Conservation (phyloP, 2,888 invertebrate species). For the Luperina nickerlii region DNA sequence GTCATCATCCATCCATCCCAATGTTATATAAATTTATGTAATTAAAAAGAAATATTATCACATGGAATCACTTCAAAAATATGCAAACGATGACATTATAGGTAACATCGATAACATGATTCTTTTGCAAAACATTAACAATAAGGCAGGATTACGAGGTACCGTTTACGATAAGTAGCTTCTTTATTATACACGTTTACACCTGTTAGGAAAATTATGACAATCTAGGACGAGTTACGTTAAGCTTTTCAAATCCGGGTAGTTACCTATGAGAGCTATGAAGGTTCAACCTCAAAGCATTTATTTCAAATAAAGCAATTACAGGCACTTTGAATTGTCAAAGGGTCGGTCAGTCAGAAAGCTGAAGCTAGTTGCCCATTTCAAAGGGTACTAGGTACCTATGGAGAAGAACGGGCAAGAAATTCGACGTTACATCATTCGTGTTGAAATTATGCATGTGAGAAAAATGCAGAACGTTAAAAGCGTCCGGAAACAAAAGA, state of each 20-base stretch:
- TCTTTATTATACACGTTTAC: neutral
- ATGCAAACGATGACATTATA: neutral
- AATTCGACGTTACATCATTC: too few relatives aligned
- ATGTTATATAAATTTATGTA: neutral
- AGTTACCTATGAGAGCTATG: neutral
- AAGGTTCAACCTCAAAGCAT: too few relatives aligned
- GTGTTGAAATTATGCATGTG: too few relatives aligned
- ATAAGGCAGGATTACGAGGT: neutral
- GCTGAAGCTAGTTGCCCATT: too few relatives aligned
- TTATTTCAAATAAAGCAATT: too few relatives aligned
- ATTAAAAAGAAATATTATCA: neutral
- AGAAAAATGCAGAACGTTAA: too few relatives aligned
- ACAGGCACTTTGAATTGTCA: too few relatives aligned
- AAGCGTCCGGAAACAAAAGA: too few relatives aligned
- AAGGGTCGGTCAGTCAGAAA: too few relatives aligned
- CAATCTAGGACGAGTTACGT: neutral
- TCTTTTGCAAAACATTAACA: slow-evolving; percentile 1
- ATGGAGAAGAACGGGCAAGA: too few relatives aligned
- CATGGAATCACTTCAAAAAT: neutral
- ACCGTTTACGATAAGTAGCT: neutral
- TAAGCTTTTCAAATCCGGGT: neutral
- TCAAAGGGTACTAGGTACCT: too few relatives aligned
- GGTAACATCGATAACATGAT: neutral
- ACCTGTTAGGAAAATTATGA: neutral
- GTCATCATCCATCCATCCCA: neutral